Percentiles rank a stretch among this genome's conserved stretches.
phyloP scores from a whole-genome alignment of 2,888 invertebrate species.

The Copidosoma aretas region DNA sequence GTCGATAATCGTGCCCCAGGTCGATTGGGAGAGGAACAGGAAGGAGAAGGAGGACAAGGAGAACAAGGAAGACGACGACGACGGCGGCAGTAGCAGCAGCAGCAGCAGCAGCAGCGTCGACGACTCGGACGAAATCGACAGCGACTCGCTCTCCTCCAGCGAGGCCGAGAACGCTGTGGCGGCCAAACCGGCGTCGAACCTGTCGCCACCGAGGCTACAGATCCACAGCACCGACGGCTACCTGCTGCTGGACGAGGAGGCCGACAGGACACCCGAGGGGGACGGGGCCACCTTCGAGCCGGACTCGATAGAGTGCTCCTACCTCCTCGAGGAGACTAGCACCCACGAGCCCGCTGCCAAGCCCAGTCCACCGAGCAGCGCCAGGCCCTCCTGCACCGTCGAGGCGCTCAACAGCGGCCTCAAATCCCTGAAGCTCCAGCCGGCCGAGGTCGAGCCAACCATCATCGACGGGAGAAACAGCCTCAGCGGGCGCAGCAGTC shows the following conservation, averaged over 20 bases:
- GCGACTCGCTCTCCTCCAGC: conserved; percentile 68
- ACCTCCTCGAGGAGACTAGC: conserved; percentile 5
- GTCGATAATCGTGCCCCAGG: conserved; percentile 66
- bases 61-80: conserved; percentile 37
- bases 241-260: conserved; percentile 64
- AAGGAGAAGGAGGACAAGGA: conserved; percentile 55
- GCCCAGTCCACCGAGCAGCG: background rate
- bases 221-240: conserved; percentile 77
- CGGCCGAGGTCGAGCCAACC: conserved; percentile 50
- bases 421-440: conserved; percentile 53
- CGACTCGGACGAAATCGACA: conserved; percentile 65
- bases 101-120: conserved; percentile 46
- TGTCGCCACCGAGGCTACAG: conserved; percentile 74
- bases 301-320: conserved; percentile 57
- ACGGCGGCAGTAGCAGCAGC: conserved; percentile 36
- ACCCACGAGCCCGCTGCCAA: background rate
- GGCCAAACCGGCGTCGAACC: conserved; percentile 59
- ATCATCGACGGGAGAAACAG: conserved; percentile 37
- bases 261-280: conserved; percentile 39
- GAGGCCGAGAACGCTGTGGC: conserved; percentile 49
- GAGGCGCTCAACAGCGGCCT: conserved; percentile 55
- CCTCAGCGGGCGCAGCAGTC: conserved; percentile 64
- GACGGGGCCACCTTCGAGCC: conserved; percentile 54
- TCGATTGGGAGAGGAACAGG: conserved; percentile 66
- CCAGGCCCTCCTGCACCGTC: conserved; percentile 25